Base-by-base conservation (phyloP, 1,140 invertebrate genomes). In the Bradynema listronoti region DNA sequence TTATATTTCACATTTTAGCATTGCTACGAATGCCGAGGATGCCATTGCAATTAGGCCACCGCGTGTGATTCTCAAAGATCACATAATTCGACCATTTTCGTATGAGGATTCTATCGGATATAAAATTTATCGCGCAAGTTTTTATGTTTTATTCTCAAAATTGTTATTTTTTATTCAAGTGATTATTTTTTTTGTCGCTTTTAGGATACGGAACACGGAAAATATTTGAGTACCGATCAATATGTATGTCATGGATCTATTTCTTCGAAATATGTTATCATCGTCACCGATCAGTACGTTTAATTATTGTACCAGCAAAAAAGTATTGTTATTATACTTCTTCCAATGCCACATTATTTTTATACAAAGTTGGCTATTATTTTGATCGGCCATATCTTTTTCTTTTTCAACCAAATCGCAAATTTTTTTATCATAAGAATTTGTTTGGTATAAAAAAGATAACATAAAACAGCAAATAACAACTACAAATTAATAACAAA, bases 281-380 rank as follows among this genome's bases (percentile, higher is more conserved):
- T 96, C 51, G 84, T 94, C 22, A 93, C 91, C 0, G 88, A 94
- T 80, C 87, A 90, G 81, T n/a, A n/a, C n/a, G n/a, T n/a, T n/a
- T n/a, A n/a, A n/a, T n/a, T n/a, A n/a, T n/a, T n/a, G n/a, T n/a
- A n/a, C n/a, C n/a, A n/a, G n/a, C n/a, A n/a, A n/a, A n/a, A n/a
- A n/a, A n/a, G n/a, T n/a, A n/a, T n/a, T 84, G 88, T 67, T 80
- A 25, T 27, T 39, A n/a, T 5, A 24, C 43, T 14, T 24, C 1
- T 4, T 24, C 11, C 14, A 34, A 27, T 9, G 14, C 27, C 29
- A n/a, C 3, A 22, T 16, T 27, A 25, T 19, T 52, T 63, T 7
- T 0, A 36, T 50, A 50, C 47, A 4, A n/a, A 6, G 22, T 50
- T 24, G 22, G 16, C 4, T 50, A 24, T 22, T 27, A 22, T 14